Conservation (phyloP, 2,797 vertebrate genomes). For the Bradypodion pumilum region DNA sequence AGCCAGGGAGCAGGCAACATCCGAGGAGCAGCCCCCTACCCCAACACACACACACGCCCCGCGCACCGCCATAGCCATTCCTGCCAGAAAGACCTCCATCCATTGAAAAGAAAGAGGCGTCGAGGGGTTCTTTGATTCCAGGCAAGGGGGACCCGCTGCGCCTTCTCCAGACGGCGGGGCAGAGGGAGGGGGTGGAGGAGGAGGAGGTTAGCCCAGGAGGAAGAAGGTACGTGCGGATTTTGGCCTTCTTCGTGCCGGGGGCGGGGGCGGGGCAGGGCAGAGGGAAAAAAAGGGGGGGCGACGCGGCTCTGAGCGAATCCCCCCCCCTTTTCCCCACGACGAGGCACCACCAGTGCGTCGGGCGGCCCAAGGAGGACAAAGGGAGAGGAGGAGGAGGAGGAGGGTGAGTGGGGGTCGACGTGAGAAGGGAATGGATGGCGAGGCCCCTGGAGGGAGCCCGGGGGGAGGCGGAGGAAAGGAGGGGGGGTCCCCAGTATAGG, state of each 20-base stretch:
- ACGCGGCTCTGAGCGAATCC: background rate
- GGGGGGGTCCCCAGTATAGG: no score
- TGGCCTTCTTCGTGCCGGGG: no score
- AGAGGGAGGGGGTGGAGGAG: background rate
- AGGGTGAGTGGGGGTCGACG: background rate
- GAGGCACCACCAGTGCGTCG: no score
- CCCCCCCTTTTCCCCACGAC: no score
- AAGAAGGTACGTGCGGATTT: background rate
- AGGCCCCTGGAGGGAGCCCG: fast-evolving
- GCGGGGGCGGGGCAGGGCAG: background rate
- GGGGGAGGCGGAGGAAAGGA: background rate
- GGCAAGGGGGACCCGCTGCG: background rate
- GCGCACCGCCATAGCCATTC: background rate
- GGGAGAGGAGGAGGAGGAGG: no score
- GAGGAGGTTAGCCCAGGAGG: background rate
- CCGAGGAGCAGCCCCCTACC: no score
- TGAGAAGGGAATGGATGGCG: no score
- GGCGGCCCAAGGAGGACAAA: background rate
- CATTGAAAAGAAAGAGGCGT: fast-evolving
- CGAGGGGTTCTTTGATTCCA: background rate
- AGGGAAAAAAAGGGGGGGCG: background rate
- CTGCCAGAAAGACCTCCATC: background rate
- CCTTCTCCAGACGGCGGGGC: background rate
- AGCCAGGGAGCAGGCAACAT: no score
- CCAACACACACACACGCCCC: background rate